These are phyloP conservation scores for Cyphomyrus plagiostoma DNA, from an alignment of 2,113 vertebrate genomes.

Conservation along the genomic window DNA sequence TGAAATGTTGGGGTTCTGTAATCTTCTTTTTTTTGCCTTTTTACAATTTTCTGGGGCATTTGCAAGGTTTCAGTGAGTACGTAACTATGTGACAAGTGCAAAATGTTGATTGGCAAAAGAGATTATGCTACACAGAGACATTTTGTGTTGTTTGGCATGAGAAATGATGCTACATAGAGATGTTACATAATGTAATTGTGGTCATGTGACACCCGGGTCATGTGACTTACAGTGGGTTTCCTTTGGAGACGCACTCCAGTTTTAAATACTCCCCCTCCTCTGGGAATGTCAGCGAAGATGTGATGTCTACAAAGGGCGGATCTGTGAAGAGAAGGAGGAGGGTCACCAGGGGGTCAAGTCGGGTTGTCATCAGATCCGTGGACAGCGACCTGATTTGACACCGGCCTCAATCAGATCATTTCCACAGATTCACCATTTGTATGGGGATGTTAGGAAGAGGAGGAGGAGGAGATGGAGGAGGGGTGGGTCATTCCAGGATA, in stretches of 20 bases:
- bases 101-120: not conserved
- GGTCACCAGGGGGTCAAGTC: conserved; percentile 1
- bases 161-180: not conserved
- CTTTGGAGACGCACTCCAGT: conserved; percentile 92
- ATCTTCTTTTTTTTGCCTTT: not conserved
- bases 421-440: not conserved
- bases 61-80: not conserved
- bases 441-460: not conserved
- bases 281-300: conserved; percentile 79
- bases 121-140: not conserved
- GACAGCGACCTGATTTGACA: not conserved
- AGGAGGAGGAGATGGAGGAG: not conserved
- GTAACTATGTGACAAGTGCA: not conserved
- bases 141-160: not conserved
- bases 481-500: not conserved
- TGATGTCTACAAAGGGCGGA: conserved; percentile 86
- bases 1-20: not conserved
- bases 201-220: conserved; percentile 37
- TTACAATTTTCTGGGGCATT: not conserved
- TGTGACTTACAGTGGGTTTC: conserved; percentile 89
- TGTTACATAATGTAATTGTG: not conserved
- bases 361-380: not conserved
- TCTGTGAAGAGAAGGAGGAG: conserved; percentile 60
- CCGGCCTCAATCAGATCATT: not conserved
- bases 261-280: conserved; percentile 94